These are phyloP conservation scores for Oryzias woworae DNA, from an alignment of 2,113 vertebrate species.

Conservation along the genomic window DNA sequence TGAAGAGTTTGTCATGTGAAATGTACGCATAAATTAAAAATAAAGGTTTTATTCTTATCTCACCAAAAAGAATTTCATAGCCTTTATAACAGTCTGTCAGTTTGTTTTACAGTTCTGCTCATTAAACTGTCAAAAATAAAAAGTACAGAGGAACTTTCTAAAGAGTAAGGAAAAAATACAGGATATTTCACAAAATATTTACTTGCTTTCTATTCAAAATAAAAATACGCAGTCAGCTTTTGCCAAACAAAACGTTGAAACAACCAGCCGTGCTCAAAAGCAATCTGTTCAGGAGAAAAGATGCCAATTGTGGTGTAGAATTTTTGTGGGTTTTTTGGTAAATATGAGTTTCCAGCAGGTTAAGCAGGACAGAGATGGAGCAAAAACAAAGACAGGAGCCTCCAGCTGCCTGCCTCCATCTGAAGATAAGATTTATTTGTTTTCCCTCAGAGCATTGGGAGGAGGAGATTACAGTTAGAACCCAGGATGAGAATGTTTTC, in stretches of 20 bases:
- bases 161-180: too few species aligned
- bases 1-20: too few species aligned
- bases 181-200: too few species aligned
- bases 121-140: too few species aligned
- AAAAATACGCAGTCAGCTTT: too few species aligned
- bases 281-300: background rate
- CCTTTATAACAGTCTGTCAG: too few species aligned
- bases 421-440: slow-evolving; percentile 52
- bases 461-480: slow-evolving; percentile 48
- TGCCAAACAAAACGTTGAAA: background rate
- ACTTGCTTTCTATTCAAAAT: too few species aligned
- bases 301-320: background rate
- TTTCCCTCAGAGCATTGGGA: slow-evolving; percentile 29
- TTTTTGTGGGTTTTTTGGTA: background rate
- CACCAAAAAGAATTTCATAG: too few species aligned
- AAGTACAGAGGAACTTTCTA: too few species aligned
- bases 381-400: slow-evolving; percentile 27
- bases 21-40: too few species aligned
- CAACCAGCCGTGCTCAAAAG: background rate
- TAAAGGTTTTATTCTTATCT: too few species aligned
- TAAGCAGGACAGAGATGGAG: slow-evolving; percentile 20
- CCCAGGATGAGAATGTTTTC: slow-evolving; percentile 40
- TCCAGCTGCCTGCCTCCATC: slow-evolving; percentile 40
- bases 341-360: slow-evolving; percentile 13
- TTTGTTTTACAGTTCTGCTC: too few species aligned